Evolutionary conservation across 2,888 invertebrate genomes (phyloP), one percentile per base, ranked within the genome.

Genomic region (Neuroscelio doddi): DNA sequence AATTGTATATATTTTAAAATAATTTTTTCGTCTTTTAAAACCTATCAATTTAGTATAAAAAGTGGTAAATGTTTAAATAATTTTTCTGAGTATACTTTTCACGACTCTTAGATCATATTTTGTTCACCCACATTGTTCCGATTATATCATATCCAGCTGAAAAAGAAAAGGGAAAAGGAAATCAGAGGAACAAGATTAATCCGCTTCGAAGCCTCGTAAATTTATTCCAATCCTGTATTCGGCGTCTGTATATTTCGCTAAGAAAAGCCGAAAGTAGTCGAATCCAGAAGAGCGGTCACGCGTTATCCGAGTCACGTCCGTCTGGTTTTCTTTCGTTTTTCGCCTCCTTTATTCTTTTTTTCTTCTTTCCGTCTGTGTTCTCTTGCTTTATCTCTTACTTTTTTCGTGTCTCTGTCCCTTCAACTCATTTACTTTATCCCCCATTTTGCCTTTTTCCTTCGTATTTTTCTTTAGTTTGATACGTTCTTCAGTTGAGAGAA

Each of bases 221-320:
- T 79, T 78, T 78, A 77, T 79, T 79, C 79, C 69, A 58, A 69
- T 74, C 64, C 73, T 71, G 73, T 70, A 72, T 69, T 68, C 66
- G 58, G 59, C 72, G 73, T 73, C 68, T 67, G 71, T 65, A 63
- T 70, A 61, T 57, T 64, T 64, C 61, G 62, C 68, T 66, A 67
- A 72, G 52, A 42, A 64, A 67, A 58, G 62, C 68, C 59, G 59
- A 58, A 52, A 64, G 65, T 45, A 66, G 69, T 70, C 70, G 70
- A 74, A 73, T 71, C 64, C 47, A 64, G 41, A 29, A 58, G 68
- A 58, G 67, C 69, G 56, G 70, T 70, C 71, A 68, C 61, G 71
- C 69, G 72, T 76, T 79, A 81, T 77, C 77, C 80, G 51, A 66
- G 76, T 80, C 81, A 81, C 80, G 81, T 79, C 69, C 70, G 56